These are phyloP conservation scores for Drosophila sucinea DNA, from an alignment of 1,140 invertebrate genomes.

Conservation along the genomic window DNA sequence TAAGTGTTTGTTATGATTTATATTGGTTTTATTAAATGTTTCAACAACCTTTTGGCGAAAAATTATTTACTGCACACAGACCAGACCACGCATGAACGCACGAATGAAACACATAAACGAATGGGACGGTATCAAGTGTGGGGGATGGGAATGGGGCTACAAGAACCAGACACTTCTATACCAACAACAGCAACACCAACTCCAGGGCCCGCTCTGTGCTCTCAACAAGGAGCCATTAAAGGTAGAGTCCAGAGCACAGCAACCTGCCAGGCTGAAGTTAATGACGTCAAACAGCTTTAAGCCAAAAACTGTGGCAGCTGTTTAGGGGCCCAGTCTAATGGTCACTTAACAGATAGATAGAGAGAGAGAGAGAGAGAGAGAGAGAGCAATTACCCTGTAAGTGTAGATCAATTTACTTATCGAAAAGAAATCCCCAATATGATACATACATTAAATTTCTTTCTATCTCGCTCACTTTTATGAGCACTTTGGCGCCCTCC, in stretches of 20 bases:
- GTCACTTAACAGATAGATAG: not conserved
- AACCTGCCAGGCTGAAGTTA: constrained; percentile 27
- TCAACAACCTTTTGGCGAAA: constrained; percentile 78
- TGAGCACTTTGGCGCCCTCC: too few species aligned
- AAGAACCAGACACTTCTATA: constrained; percentile 16
- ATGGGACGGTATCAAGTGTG: not conserved
- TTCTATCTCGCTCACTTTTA: too few species aligned
- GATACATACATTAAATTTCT: too few species aligned
- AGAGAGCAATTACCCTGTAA: not conserved
- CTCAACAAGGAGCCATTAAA: constrained; percentile 31
- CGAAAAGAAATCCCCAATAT: too few species aligned
- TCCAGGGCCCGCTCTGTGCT: not conserved
- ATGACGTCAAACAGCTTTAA: constrained; percentile 37
- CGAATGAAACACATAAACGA: constrained; percentile 16
- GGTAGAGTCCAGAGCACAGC: not conserved
- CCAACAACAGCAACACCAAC: not conserved
- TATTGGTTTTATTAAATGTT: constrained; percentile 82
- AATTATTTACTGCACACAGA: constrained; percentile 73
- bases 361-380: not conserved
- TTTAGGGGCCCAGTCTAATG: constrained; percentile 17
- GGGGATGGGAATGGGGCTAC: not conserved
- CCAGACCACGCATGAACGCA: constrained; percentile 50
- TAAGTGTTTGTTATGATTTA: constrained; percentile 81
- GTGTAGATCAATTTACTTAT: too few species aligned
- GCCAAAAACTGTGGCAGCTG: constrained; percentile 23